Base-by-base conservation (phyloP, 23 tunicate species). In the Oikopleura albicans region DNA sequence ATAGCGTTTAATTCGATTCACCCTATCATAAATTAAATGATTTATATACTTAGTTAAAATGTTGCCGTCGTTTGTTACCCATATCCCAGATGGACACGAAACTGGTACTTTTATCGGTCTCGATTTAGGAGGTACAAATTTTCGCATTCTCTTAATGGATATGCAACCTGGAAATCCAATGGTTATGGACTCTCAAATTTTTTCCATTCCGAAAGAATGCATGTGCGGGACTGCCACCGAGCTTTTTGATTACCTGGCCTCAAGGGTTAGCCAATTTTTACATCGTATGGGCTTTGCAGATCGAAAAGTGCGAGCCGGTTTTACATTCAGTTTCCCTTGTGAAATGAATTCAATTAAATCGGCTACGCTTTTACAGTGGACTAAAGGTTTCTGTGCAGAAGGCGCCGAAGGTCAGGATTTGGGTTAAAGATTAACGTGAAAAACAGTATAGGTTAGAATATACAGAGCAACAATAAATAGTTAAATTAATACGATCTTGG, bases 161-260 rank as follows among this genome's bases (percentile, higher is more conserved):
- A 38, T 84, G 76, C 41, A 41, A 27, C 39, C 85, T n/a, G 41
- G 41, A 4, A 75, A 84, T 35, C 85, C 75, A 1, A 71, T 75
- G n/a, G 85, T 41, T 38, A 84, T 84, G 85, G 85, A 84, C 76
- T 41, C 75, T 40, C 85, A 84, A 75, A 84, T 84, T 1, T 84
- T 41, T 84, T 41, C 38, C 38, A 41, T 84, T 1, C 85, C 85
- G 36, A 4, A 41, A 84, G 29, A 38, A 1, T 4, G 41, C 40
- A 84, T 84, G 85, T 41, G 75, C 1, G 85, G 85, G 34, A 33
- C 40, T 38, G 85, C 75, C 27, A 38, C 41, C 29, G 35, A 84
- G 41, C 83, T 84, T 22, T 84, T 84, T 75, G 85, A 84, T 16
- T 75, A 84, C 38, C 41, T 84, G 37, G 85, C 85, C n/a, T 39